Evolutionary conservation across 2,888 invertebrate species (phyloP), one percentile per base, ranked within the genome.

Genomic region (Mantis religiosa): DNA sequence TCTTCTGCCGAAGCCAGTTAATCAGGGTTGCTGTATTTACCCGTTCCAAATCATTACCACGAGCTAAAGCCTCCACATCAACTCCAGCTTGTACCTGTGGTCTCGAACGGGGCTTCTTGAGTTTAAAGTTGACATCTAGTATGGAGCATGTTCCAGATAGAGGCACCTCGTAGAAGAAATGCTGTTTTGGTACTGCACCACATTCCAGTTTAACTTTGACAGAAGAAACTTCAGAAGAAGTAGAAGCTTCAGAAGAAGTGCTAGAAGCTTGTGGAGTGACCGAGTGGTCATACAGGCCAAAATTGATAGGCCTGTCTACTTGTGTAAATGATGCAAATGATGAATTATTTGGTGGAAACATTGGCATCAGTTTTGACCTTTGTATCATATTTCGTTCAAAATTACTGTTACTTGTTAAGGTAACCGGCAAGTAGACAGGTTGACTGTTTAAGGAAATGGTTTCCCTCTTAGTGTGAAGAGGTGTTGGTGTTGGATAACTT

Each of bases 1-100:
- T 88, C 82, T 88, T 90, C 2, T 85, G 27, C 71, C 90, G 47
- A 28, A 90, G 88, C 90, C 90, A 90, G 30, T 88, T 88, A 15
- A 90, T 89, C 0, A 90, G 83, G 1, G 90, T 90, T 6, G 90
- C 86, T 20, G 90, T 89, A 88, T 90, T 90, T 7, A 89, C 90
- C 28, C 88, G 89, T 9, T 41, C 84, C 47, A 90, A 85, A 41
- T 90, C 89, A 6, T 89, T 54, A 81, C 86, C 82, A 12, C 89
- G 88, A 28, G 90, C 90, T 47, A 90, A 47, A 12, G 82, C 87
- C 89, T 90, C 90, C 14, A 90, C 89, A 87, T 90, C 90, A 28
- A 90, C 54, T 20, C 87, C 90, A 14, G 85, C 47, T 85, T 90
- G 90, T 6, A 90, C 87, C 71, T 89, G 89, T 1, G 89, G 90